Conservation (phyloP, 2,888 invertebrate genomes). For the Tenthredo distinguenda region DNA sequence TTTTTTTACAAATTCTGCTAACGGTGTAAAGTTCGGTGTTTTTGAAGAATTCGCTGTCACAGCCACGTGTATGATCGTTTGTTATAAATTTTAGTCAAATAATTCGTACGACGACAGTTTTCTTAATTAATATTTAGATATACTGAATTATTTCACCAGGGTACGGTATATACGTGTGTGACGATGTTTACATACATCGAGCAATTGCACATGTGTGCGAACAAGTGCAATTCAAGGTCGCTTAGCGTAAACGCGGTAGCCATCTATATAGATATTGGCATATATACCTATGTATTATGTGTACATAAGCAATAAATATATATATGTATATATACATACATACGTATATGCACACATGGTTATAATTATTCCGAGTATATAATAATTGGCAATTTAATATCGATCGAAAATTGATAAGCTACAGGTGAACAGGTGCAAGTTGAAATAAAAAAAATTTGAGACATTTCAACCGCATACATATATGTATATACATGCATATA, state of each 20-base stretch:
- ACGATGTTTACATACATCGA: not conserved
- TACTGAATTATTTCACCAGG: not conserved
- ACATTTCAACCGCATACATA: no score
- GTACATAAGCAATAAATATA: not conserved
- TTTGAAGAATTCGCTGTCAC: not conserved
- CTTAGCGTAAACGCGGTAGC: not conserved
- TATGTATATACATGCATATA: no score
- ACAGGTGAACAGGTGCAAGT: no score
- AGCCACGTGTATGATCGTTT: not conserved
- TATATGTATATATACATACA: not conserved
- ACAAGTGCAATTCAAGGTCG: conserved; percentile 24
- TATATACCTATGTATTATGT: not conserved
- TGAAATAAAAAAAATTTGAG: no score
- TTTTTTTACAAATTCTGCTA: not conserved
- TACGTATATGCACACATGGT: not conserved
- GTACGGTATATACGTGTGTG: not conserved
- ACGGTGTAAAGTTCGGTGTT: not conserved
- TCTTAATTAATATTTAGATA: no score
- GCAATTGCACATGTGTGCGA: not conserved
- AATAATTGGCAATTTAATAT: no score
- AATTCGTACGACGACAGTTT: not conserved
- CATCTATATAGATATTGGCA: not conserved
- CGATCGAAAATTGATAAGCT: no score
- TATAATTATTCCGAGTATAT: not conserved
- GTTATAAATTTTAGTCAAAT: not conserved